phyloP scores from a whole-genome alignment of 2,113 vertebrate species.

The Bos indicus region DNA sequence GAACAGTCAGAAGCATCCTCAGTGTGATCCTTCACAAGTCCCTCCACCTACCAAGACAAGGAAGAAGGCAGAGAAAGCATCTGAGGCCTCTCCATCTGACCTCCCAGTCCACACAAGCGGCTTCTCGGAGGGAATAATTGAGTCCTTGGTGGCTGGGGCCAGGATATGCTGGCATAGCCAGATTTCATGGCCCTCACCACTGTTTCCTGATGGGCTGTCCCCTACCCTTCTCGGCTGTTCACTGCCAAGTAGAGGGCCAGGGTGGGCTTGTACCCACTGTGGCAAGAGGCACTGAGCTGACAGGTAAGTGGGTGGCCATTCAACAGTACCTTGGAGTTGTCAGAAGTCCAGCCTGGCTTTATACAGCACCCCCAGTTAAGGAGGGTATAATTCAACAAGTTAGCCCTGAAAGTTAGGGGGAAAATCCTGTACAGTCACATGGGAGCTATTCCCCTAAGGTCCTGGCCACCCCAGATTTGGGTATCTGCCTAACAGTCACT shows the following conservation, averaged over 20 bases:
- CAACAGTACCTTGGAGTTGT: not conserved
- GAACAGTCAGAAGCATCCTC: not conserved
- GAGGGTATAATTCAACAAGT: not conserved
- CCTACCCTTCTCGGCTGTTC: not conserved
- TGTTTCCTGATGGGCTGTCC: fast-evolving
- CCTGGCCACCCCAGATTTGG: not conserved
- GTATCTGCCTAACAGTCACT: not conserved
- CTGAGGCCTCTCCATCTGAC: not conserved
- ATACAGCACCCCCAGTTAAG: not conserved
- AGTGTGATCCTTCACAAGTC: not conserved
- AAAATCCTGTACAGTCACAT: not conserved
- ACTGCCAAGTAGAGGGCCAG: not conserved
- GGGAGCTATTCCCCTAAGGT: not conserved
- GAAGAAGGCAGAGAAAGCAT: not conserved
- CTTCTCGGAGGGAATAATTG: not conserved
- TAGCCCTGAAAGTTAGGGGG: not conserved
- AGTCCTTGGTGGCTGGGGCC: not conserved
- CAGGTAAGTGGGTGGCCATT: fast-evolving
- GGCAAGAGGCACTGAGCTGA: not conserved
- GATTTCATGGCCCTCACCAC: not conserved
- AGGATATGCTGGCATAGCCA: not conserved
- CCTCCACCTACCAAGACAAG: not conserved
- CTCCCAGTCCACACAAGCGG: not conserved
- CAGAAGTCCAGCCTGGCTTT: not conserved
- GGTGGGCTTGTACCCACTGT: not conserved